Percentiles rank a stretch among this genome's conserved stretches.
These are phyloP conservation scores for Paramisgurnus dabryanus DNA, from an alignment of 2,113 vertebrate genomes.

Conservation along the genomic window DNA sequence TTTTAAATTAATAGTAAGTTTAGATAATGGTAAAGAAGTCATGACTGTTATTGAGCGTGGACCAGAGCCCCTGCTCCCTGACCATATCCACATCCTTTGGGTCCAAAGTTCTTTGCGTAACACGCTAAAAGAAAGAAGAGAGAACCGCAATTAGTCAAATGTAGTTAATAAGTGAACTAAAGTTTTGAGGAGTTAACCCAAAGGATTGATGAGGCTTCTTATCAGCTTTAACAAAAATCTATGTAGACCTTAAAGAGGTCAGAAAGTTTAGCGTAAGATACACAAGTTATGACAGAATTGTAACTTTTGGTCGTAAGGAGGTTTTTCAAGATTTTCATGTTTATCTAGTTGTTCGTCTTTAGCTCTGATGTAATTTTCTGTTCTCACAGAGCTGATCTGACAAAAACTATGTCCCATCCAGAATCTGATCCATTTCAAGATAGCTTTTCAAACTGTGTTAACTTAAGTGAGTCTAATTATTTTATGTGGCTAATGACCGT, in stretches of 20 bases:
- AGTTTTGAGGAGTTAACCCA: neutral
- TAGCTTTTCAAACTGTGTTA: too few relatives aligned
- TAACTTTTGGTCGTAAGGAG: neutral
- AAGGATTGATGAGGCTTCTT: too few relatives aligned
- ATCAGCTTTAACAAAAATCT: neutral
- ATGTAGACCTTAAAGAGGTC: neutral
- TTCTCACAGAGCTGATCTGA: neutral
- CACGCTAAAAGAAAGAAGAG: slow-evolving; percentile 75
- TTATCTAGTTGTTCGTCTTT: neutral
- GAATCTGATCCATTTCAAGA: neutral
- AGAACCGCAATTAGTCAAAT: neutral
- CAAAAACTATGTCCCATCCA: neutral
- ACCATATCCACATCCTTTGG: slow-evolving; percentile 92
- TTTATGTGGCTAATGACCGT: too few relatives aligned
- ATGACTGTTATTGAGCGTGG: slow-evolving; percentile 74
- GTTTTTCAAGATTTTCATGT: neutral
- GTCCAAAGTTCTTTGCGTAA: slow-evolving; percentile 92
- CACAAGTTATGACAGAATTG: too few relatives aligned
- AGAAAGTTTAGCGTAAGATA: neutral
- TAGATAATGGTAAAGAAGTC: neutral
- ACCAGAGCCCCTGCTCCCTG: slow-evolving; percentile 86
- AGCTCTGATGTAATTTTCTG: neutral
- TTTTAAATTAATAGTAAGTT: neutral
- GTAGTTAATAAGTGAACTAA: neutral
- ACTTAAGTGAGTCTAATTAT: too few relatives aligned